Base-by-base conservation (phyloP, 2,113 vertebrate genomes). In the Geothlypis trichas region DNA sequence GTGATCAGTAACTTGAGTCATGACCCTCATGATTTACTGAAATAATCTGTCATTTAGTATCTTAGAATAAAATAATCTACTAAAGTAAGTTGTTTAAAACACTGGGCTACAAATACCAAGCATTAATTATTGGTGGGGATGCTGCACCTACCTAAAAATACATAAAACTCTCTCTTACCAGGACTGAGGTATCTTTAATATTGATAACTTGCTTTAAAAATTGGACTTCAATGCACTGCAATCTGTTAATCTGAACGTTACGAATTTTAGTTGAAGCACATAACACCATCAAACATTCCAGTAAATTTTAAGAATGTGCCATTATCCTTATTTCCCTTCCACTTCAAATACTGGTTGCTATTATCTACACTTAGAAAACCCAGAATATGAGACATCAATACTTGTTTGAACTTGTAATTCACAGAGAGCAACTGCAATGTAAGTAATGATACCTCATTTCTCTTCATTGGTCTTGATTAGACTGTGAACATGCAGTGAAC, bases 181-280 rank as follows among this genome's bases (percentile, higher is more conserved):
- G 7, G 20, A 88, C 4, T 2, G 1, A 78, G 54, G 9, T 65
- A 62, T 22, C 19, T 58, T 85, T 59, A 57, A 65, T 41, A 44
- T 5, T 58, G 21, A 9, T 46, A 80, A 61, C 10, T 85, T 88
- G 12, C 55, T 63, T 87, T 74, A 76, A 88, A 21, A 62, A 58
- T 74, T 2, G 76, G 41, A 79, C 18, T 75, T 89, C 4, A 81
- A 28, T 49, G 61, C 57, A 87, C 52, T 82, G 41, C 55, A 79
- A 41, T 33, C 9, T 37, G 15, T 19, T 67, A 42, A 77, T 39
- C 18, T 74, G 55, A 85, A 68, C 0, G 0, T 31, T 21, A 74
- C 0, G 4, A 84, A 55, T 31, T 75, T 78, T 5, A 59, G 44
- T 1, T 66, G 24, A 89, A 91, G 61, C 23, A 69, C 2, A 0